phyloP scores from a whole-genome alignment of 2,113 vertebrate genomes.

The Tragelaphus imberbis region DNA sequence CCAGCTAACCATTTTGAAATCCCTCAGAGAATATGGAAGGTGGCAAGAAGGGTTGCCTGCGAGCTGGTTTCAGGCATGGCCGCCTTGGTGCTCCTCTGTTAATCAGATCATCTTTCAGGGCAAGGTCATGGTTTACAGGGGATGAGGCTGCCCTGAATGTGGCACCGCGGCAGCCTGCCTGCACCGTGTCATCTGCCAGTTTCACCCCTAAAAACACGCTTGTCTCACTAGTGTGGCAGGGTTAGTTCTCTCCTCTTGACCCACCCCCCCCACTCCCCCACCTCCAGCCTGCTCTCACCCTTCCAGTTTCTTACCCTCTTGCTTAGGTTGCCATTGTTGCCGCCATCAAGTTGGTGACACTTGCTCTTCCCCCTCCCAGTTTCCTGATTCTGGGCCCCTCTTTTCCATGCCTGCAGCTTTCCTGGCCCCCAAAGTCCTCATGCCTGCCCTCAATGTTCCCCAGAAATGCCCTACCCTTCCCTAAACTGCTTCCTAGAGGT shows the following conservation, averaged over 20 bases:
- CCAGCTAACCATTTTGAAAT: neutral
- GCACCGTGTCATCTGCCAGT: neutral
- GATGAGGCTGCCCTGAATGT: fast-evolving
- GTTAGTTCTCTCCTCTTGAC: neutral
- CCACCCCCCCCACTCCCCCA: fast-evolving
- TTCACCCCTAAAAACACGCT: fast-evolving
- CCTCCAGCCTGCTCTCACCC: neutral
- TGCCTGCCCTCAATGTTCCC: no score
- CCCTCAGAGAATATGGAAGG: neutral
- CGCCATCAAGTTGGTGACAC: neutral
- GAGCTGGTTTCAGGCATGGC: neutral
- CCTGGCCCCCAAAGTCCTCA: neutral
- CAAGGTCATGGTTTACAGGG: neutral
- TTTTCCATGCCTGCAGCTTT: neutral
- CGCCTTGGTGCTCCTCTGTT: neutral
- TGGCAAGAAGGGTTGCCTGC: fast-evolving
- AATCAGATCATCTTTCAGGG: neutral
- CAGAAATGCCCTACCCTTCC: neutral
- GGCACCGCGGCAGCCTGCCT: neutral
- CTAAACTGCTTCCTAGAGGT: neutral
- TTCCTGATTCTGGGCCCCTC: neutral
- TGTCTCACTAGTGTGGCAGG: fast-evolving
- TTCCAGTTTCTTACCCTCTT: neutral
- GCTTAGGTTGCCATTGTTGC: neutral
- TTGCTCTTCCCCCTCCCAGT: neutral